Evolutionary conservation across 2,888 invertebrate genomes (phyloP).

Genomic region (Spatulosminthurus flaviceps): DNA sequence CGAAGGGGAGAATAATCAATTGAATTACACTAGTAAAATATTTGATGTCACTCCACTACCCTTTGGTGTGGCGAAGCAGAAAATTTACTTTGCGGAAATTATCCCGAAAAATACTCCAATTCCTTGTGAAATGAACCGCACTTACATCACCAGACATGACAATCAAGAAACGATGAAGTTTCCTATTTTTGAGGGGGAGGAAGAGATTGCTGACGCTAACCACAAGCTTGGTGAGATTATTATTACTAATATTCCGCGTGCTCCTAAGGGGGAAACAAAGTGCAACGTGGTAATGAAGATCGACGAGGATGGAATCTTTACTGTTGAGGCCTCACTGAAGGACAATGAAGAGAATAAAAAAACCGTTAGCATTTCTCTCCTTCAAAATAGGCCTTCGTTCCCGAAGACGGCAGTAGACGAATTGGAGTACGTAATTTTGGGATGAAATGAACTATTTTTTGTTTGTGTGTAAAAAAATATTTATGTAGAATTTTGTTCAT

Average conservation of each 20-base stretch:
- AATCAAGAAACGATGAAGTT: conserved; percentile 10
- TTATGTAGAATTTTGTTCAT: no score
- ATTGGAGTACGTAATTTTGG: background rate
- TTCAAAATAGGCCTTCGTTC: background rate
- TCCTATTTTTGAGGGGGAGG: conserved; percentile 31
- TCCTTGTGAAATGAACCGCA: conserved; percentile 15
- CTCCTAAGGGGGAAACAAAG: background rate
- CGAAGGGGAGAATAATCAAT: conserved; percentile 11
- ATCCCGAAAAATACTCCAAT: conserved; percentile 43
- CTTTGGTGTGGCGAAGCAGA: conserved; percentile 28
- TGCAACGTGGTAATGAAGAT: conserved; percentile 24
- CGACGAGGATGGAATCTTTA: conserved; percentile 21
- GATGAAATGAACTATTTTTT: no score
- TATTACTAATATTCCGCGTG: conserved; percentile 5
- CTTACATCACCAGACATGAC: conserved; percentile 23
- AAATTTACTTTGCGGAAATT: conserved; percentile 21
- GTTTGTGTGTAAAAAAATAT: no score
- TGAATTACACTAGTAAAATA: background rate
- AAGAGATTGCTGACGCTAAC: conserved; percentile 7
- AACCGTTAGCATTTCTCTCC: background rate
- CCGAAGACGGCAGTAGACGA: background rate
- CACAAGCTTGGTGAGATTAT: conserved; percentile 22
- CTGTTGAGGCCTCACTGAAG: background rate
- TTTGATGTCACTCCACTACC: conserved; percentile 47
- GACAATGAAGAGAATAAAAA: background rate